Evolutionary conservation across 37 sponge, comb jelly and placozoan species (phyloP).

Genomic region (Cliona cf. orientalis): DNA sequence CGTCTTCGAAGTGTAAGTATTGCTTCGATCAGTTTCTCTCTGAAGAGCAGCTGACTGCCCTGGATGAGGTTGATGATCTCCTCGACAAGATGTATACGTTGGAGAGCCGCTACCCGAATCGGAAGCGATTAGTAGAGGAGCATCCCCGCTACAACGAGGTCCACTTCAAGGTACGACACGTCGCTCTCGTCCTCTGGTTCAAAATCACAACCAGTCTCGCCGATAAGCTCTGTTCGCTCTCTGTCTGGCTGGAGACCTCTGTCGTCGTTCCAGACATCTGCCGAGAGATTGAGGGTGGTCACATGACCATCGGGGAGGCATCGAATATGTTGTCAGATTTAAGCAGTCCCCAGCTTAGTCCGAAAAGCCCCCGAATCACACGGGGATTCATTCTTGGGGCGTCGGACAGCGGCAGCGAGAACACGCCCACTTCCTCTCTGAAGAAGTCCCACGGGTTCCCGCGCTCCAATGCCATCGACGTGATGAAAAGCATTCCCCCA

Average conservation of each 20-base stretch:
- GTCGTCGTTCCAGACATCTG: constrained; percentile 11
- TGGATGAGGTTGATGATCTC: constrained; percentile 25
- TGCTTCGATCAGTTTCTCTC: constrained; percentile 29
- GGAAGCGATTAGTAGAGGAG: constrained; percentile 42
- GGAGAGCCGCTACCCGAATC: constrained; percentile 37
- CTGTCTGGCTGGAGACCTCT: constrained; percentile 42
- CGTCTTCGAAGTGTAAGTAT: too few species aligned
- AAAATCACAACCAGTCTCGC: constrained; percentile 59
- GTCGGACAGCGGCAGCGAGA: too few species aligned
- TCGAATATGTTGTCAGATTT: too few species aligned
- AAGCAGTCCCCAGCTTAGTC: too few species aligned
- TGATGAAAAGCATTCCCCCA: neutral
- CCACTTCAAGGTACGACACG: constrained; percentile 43
- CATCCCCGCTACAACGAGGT: constrained; percentile 34
- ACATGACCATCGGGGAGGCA: too few species aligned
- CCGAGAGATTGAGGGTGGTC: too few species aligned
- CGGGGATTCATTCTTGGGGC: too few species aligned
- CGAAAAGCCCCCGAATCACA: too few species aligned
- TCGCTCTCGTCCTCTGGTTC: constrained; percentile 65
- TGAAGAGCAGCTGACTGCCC: constrained; percentile 16
- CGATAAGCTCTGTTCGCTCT: constrained; percentile 25
- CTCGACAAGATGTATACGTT: constrained; percentile 49
- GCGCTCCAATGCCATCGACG: neutral
- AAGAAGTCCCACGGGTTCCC: too few species aligned
- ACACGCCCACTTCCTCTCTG: too few species aligned